Percentiles rank a stretch among this genome's conserved stretches.
Conservation (phyloP, 2,888 invertebrate species). For the Melipona beecheii region DNA sequence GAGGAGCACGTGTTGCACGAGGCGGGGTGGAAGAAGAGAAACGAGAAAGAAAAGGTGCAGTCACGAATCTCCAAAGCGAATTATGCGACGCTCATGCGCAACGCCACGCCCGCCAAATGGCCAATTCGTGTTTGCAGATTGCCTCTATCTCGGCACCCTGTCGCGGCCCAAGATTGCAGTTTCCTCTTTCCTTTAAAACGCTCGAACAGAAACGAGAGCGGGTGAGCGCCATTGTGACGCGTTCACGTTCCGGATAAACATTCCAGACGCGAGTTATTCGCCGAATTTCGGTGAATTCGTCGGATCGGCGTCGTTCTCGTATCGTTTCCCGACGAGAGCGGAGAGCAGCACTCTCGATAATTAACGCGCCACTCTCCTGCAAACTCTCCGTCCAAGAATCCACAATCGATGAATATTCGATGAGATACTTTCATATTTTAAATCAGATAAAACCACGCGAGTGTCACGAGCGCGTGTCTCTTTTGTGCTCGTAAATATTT, state of each 20-base stretch:
- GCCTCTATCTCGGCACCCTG: slow-evolving; percentile 82
- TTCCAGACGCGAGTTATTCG: slow-evolving; percentile 37
- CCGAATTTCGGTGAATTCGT: slow-evolving; percentile 42
- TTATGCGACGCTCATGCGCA: slow-evolving; percentile 75
- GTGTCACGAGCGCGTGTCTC: not conserved
- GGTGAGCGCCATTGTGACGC: slow-evolving; percentile 36
- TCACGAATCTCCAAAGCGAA: slow-evolving; percentile 73
- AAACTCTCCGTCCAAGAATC: slow-evolving; percentile 8
- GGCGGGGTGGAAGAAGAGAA: slow-evolving; percentile 52
- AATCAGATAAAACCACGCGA: not conserved
- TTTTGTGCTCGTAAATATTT: not conserved
- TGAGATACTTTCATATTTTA: not conserved
- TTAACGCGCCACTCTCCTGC: slow-evolving; percentile 22
- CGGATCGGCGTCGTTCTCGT: slow-evolving; percentile 18
- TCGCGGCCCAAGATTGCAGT: slow-evolving; percentile 78
- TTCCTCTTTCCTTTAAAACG: slow-evolving; percentile 78
- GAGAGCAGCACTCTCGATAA: slow-evolving; percentile 33
- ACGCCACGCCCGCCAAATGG: slow-evolving; percentile 82
- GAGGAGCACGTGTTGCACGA: slow-evolving; percentile 23
- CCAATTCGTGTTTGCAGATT: slow-evolving; percentile 84
- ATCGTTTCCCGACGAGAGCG: not conserved
- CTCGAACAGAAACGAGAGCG: slow-evolving; percentile 44
- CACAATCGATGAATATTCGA: slow-evolving; percentile 19
- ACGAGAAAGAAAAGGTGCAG: slow-evolving; percentile 63
- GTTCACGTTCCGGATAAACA: slow-evolving; percentile 41